phyloP scores from a whole-genome alignment of 35 echinoderm and acorn worm species.

The Patiria miniata region DNA sequence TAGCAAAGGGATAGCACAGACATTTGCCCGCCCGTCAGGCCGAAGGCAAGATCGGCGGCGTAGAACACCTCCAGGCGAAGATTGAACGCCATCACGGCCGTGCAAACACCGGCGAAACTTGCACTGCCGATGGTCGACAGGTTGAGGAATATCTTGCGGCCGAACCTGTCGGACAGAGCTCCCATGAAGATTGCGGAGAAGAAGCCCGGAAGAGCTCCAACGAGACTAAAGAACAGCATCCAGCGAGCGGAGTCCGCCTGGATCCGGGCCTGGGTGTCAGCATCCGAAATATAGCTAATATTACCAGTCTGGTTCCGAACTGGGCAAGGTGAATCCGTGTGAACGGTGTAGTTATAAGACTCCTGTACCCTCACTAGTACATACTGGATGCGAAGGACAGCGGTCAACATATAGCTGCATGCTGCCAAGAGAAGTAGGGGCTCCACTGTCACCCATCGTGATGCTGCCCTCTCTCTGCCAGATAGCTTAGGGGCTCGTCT shows the following conservation, averaged over 20 bases:
- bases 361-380: background rate
- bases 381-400: background rate
- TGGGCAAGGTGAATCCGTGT: background rate
- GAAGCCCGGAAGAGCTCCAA: background rate
- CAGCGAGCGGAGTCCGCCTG: background rate
- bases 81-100: background rate
- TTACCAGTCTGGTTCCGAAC: background rate
- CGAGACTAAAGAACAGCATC: background rate
- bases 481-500: too few species aligned
- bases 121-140: background rate
- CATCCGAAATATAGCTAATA: too few species aligned
- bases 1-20: conserved; percentile 30
- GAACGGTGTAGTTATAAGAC: conserved; percentile 16
- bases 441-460: background rate
- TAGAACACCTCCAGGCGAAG: background rate
- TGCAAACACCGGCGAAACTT: background rate
- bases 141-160: background rate
- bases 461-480: background rate
- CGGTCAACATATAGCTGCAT: too few species aligned
- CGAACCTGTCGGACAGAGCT: conserved; percentile 7
- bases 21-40: conserved; percentile 28
- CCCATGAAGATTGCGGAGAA: background rate
- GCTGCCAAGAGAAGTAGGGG: background rate
- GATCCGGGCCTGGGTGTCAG: background rate
- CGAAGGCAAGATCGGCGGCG: background rate